A percentile compares a stretch with the other conserved stretches of the same genome.
phyloP scores from a whole-genome alignment of 2,888 invertebrate genomes.

The Drosophila tripunctata region DNA sequence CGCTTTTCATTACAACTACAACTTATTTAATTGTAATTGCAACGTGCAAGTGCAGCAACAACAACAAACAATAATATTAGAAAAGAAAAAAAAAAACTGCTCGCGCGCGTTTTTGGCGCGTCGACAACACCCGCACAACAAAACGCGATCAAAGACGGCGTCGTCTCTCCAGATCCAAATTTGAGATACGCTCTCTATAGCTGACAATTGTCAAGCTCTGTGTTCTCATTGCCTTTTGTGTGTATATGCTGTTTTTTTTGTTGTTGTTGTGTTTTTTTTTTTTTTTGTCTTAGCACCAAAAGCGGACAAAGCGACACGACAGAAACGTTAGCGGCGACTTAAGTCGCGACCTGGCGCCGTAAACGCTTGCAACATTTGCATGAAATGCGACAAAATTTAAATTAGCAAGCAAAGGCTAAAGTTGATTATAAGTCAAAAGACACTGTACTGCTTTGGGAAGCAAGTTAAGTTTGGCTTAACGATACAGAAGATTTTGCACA shows the following conservation, averaged over 20 bases:
- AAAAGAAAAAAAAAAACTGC: constrained; percentile 11
- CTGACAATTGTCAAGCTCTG: constrained; percentile 55
- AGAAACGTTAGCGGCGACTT: neutral
- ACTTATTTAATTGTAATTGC: constrained; percentile 51
- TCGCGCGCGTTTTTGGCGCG: constrained; percentile 35
- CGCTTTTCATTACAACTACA: constrained; percentile 50
- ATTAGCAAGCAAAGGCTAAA: too few relatives aligned
- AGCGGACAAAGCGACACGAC: constrained; percentile 28
- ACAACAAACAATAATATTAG: constrained; percentile 7
- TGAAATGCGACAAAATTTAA: constrained; percentile 46
- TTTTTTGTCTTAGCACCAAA: constrained; percentile 35
- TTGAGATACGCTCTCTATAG: constrained; percentile 37
- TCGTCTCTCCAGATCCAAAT: constrained; percentile 53
- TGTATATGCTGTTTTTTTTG: constrained; percentile 13
- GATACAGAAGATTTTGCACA: too few relatives aligned
- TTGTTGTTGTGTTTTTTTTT: constrained; percentile 16
- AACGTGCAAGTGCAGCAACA: constrained; percentile 38
- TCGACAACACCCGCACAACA: constrained; percentile 61
- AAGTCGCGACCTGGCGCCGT: constrained; percentile 38
- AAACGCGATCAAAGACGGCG: constrained; percentile 74
- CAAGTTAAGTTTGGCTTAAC: too few relatives aligned
- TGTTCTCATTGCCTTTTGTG: constrained; percentile 63
- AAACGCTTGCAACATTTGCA: constrained; percentile 43
- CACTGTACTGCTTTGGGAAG: too few relatives aligned
- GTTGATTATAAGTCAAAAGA: too few relatives aligned